Evolutionary conservation across 2,888 invertebrate genomes (phyloP), one percentile per base, ranked within the genome.

Genomic region (Morpho helenor): DNA sequence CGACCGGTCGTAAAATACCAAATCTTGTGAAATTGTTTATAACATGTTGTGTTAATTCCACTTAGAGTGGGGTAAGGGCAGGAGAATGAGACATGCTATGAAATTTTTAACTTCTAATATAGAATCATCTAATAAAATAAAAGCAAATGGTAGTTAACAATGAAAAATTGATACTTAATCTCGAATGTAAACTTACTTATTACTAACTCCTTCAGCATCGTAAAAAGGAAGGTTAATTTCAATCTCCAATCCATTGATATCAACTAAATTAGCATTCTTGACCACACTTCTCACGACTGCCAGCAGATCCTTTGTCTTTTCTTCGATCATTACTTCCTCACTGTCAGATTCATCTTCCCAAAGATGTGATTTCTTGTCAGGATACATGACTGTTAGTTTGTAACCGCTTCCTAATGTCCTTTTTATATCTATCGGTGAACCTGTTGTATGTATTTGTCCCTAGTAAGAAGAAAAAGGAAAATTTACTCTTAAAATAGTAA

Each of bases 361-460:
- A 57, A 22, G 22, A 49, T 66, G 60, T 9, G 58, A 57, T 7
- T 59, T 65, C 16, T 53, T 62, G 40, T 70, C 70, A 22, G 70
- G 82, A 68, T 84, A 92, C 7, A 78, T 74, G 0, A 92, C 84
- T 0, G 86, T 82, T 9, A 93, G 72, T 64, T 85, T 87, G 76
- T 93, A 93, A 0, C 93, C 93, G 52, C 79, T 87, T 9, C 93
- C 93, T 40, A 92, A 81, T n/a, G 85, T 81, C 2, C 90, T 87
- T 60, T 92, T 93, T 57, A 93, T 83, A 48, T 89, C 91, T 48
- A 92, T 79, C 0, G 93, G 93, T 0, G 93, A 91, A 1, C 93
- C 93, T 0, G 88, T 87, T 8, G 92, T 92, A 66, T 92, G 87
- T 63, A 93, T 84, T 79, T 91, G 91, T 44, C 93, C 93, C 84